Conservation (phyloP, 1,140 invertebrate genomes). For the Venturia canescens region DNA sequence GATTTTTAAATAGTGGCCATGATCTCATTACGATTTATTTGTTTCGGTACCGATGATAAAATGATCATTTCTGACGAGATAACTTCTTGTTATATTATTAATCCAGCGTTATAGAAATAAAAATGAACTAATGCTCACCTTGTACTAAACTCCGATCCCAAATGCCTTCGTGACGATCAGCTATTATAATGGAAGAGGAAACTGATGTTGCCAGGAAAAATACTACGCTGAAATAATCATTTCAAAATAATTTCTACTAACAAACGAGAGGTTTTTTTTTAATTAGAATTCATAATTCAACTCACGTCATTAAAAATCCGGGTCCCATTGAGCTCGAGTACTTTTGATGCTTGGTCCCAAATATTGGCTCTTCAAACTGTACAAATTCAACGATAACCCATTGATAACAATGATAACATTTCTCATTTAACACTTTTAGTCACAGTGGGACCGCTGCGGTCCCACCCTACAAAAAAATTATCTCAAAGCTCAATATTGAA, state of each 20-base stretch:
- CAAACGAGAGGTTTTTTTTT: not conserved
- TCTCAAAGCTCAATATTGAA: too few relatives aligned
- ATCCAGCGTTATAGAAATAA: not conserved
- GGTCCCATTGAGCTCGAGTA: constrained; percentile 88
- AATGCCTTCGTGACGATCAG: constrained; percentile 88
- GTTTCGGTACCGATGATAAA: not conserved
- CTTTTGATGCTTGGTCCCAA: constrained; percentile 81
- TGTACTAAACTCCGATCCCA: constrained; percentile 87
- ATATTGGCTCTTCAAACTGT: constrained; percentile 84
- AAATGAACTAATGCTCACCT: constrained; percentile 73
- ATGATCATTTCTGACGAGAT: not conserved
- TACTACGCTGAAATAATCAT: constrained; percentile 36
- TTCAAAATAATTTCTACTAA: not conserved
- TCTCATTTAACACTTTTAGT: too few relatives aligned
- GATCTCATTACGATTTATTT: too few relatives aligned
- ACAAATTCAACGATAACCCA: constrained; percentile 41
- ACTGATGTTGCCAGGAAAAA: constrained; percentile 86
- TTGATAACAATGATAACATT: not conserved
- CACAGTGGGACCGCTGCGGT: too few relatives aligned
- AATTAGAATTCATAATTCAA: constrained; percentile 49
- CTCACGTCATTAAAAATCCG: constrained; percentile 85
- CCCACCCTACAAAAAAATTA: too few relatives aligned
- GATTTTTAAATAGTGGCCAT: too few relatives aligned
- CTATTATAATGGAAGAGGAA: constrained; percentile 88
- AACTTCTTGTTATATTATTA: not conserved